These are phyloP conservation scores for Chydorus sphaericus DNA, from an alignment of 2,888 invertebrate species.

Conservation along the genomic window DNA sequence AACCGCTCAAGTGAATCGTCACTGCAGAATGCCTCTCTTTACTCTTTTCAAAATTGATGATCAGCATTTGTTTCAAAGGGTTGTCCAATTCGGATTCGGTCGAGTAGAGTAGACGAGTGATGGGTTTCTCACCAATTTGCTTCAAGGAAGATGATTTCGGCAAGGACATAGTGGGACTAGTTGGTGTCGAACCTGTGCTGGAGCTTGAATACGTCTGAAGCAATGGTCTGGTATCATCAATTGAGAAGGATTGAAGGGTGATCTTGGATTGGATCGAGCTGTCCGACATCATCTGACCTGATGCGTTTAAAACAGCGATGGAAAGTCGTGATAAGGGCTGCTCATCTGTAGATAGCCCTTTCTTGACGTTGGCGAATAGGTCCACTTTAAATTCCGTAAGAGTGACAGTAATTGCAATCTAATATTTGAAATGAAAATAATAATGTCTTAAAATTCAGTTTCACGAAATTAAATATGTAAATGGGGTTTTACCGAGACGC, in stretches of 20 bases:
- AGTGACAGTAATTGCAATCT: not conserved
- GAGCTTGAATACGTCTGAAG: not conserved
- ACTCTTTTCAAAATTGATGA: conserved; percentile 19
- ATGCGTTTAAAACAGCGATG: conserved; percentile 55
- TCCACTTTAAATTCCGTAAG: not conserved
- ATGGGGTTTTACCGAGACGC: not conserved
- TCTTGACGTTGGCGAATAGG: not conserved
- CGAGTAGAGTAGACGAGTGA: conserved; percentile 1
- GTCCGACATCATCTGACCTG: conserved; percentile 64
- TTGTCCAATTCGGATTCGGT: not conserved
- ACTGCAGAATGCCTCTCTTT: conserved; percentile 38
- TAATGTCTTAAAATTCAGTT: no score
- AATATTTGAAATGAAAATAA: no score
- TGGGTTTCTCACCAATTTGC: not conserved
- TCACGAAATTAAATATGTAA: no score
- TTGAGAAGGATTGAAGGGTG: conserved; percentile 62
- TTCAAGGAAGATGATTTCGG: not conserved
- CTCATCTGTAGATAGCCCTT: not conserved
- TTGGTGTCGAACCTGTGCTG: not conserved
- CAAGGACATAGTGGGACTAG: not conserved
- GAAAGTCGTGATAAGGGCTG: conserved; percentile 51
- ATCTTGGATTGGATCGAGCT: conserved; percentile 58
- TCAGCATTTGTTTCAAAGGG: conserved; percentile 19
- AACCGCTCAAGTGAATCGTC: conserved; percentile 69
- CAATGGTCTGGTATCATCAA: conserved; percentile 64